Base-by-base conservation (phyloP, 2,113 vertebrate genomes). In the Entelurus aequoreus region DNA sequence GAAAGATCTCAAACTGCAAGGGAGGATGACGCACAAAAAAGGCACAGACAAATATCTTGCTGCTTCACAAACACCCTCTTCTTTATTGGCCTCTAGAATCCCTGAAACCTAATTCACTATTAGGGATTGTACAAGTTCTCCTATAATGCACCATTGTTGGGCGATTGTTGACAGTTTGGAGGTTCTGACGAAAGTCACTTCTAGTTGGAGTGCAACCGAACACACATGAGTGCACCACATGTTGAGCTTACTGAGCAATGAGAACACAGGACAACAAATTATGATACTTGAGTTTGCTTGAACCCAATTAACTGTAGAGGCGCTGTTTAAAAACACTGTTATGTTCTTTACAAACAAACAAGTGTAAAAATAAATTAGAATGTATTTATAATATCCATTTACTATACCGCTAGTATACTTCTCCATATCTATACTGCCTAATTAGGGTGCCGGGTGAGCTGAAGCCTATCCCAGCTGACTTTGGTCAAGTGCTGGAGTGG, bases 1-100 rank as follows among this genome's bases (percentile, higher is more conserved):
- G 77, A 72, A 63, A 77, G 75, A 91, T 91, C 90, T 76, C 75
- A 71, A 85, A 88, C 85, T 69, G 77, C 78, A 86, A 80, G 86
- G 84, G 83, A 88, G 84, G 85, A 87, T 90, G 88, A 90, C 88
- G 90, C 87, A 91, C 88, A 89, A 89, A 88, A 28, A 73, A 89
- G 85, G 80, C 86, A 71, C 76, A 88, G 78, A 89, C 86, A 90
- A 89, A 90, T 89, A 89, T 89, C 84, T 79, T 83, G 85, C 77
- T 82, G 76, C 86, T 82, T 56, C 84, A 84, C 82, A 82, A 82
- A 86, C 82, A 77, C 50, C 49, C 55, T 78, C 50, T 65, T 78
- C 69, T 47, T 63, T 38, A 19, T 37, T 55, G 69, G 78, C 69
- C 68, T 73, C 71, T 57, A 75, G 49, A 69, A 79, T 76, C 70